Percentiles rank a stretch among this genome's conserved stretches.
Conservation (phyloP, 2,113 vertebrate genomes). For the Vireo altiloquus region DNA sequence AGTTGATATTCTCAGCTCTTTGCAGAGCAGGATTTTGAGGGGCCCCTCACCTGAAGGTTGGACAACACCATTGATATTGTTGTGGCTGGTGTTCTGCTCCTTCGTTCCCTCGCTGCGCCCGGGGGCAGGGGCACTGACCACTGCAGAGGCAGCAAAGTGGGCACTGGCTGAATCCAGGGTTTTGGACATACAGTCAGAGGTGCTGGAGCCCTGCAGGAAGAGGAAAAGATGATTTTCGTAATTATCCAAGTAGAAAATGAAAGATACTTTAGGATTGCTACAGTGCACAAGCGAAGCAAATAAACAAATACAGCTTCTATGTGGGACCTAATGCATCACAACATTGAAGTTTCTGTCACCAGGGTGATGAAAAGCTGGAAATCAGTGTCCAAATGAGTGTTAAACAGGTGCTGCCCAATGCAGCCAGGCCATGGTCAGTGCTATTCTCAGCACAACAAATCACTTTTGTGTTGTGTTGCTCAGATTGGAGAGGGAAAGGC, state of each 20-base stretch:
- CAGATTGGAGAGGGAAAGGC: neutral
- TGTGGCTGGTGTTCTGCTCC: conserved; percentile 78
- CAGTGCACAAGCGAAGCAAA: neutral
- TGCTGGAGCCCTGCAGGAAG: conserved; percentile 71
- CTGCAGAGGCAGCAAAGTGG: conserved; percentile 92
- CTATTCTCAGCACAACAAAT: neutral
- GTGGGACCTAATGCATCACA: accelerated
- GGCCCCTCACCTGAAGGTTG: conserved; percentile 79
- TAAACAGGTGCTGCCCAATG: neutral
- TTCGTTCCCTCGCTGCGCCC: conserved; percentile 73
- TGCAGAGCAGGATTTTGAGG: neutral
- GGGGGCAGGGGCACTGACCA: conserved; percentile 80
- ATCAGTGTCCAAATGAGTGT: accelerated
- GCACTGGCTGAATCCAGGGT: conserved; percentile 90
- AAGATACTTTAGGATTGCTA: accelerated
- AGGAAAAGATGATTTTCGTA: accelerated
- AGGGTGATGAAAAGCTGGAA: neutral
- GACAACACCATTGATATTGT: conserved; percentile 81
- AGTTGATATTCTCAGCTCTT: neutral
- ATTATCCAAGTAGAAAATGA: neutral
- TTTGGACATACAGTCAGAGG: conserved; percentile 84
- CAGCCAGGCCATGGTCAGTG: neutral
- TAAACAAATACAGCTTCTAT: neutral
- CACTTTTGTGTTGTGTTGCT: accelerated
- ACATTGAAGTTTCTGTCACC: neutral